phyloP scores from a whole-genome alignment of 2,888 invertebrate genomes.

The Chloroclystis v-ata region DNA sequence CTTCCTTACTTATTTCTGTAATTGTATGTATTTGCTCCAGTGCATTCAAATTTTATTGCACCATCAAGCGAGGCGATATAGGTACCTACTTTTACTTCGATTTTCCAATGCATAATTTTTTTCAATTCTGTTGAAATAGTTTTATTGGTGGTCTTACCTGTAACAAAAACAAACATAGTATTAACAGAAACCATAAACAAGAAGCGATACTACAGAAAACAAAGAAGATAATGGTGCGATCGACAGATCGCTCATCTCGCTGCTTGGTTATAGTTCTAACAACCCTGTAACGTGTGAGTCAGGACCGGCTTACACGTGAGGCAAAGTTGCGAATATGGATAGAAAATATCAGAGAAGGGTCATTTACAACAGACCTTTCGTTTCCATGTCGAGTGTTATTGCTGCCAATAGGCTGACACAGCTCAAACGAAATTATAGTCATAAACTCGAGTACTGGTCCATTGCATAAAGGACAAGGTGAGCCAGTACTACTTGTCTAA shows the following conservation, averaged over 20 bases:
- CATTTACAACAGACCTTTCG: too few species aligned
- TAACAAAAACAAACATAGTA: not conserved
- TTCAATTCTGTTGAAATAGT: too few species aligned
- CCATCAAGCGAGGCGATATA: not conserved
- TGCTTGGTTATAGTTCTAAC: too few species aligned
- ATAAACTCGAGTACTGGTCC: constrained; percentile 30
- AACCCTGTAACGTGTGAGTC: too few species aligned
- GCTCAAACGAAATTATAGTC: constrained; percentile 3
- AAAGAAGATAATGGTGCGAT: too few species aligned
- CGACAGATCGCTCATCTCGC: too few species aligned
- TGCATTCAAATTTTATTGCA: not conserved
- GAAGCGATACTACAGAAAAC: too few species aligned
- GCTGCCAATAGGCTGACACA: not conserved
- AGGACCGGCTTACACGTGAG: too few species aligned
- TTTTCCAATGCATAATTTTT: too few species aligned
- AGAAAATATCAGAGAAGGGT: too few species aligned
- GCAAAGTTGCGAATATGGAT: too few species aligned
- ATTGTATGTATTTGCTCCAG: constrained; percentile 13
- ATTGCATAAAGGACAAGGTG: constrained; percentile 53
- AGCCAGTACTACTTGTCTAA: constrained; percentile 39
- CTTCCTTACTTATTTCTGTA: constrained; percentile 11
- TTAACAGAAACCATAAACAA: too few species aligned
- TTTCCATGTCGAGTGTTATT: not conserved
- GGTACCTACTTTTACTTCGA: not conserved
- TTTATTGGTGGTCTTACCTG: not conserved